Percentiles rank a stretch among this genome's conserved stretches.
Conservation (phyloP, 2,888 invertebrate genomes). For the Zygothrica quintamaculata region DNA sequence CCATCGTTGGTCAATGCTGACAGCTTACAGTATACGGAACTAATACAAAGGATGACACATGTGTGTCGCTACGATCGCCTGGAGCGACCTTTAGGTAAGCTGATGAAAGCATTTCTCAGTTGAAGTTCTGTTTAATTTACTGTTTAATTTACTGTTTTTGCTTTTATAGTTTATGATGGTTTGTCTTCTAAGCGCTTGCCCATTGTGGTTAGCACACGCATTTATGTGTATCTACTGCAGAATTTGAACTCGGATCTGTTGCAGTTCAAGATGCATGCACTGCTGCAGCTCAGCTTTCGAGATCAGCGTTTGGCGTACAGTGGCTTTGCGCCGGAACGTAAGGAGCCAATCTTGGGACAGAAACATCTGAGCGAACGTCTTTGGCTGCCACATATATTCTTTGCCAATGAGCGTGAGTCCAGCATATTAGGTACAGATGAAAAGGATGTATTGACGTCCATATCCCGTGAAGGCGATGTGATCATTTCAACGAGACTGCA, state of each 20-base stretch:
- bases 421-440: constrained; percentile 81
- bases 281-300: constrained; percentile 76
- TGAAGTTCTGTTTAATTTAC: constrained; percentile 7
- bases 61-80: constrained; percentile 83
- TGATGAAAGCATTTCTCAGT: not conserved
- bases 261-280: constrained; percentile 79
- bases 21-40: constrained; percentile 81
- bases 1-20: constrained; percentile 78
- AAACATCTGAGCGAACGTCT: constrained; percentile 81
- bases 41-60: constrained; percentile 82
- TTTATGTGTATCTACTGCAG: constrained; percentile 80
- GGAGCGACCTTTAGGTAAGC: constrained; percentile 81
- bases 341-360: constrained; percentile 78
- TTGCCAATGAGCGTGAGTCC: constrained; percentile 81
- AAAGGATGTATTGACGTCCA: constrained; percentile 81
- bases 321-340: constrained; percentile 66
- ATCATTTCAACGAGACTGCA: constrained; percentile 78
- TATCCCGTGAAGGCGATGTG: constrained; percentile 78
- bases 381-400: constrained; percentile 82
- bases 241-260: constrained; percentile 81
- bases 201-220: constrained; percentile 76
- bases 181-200: constrained; percentile 63
- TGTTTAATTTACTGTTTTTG: too few species aligned
- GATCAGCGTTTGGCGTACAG: constrained; percentile 76
- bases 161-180: constrained; percentile 43